phyloP scores from a whole-genome alignment of 2,888 invertebrate species.

The Caenorhabditis sulstoni region DNA sequence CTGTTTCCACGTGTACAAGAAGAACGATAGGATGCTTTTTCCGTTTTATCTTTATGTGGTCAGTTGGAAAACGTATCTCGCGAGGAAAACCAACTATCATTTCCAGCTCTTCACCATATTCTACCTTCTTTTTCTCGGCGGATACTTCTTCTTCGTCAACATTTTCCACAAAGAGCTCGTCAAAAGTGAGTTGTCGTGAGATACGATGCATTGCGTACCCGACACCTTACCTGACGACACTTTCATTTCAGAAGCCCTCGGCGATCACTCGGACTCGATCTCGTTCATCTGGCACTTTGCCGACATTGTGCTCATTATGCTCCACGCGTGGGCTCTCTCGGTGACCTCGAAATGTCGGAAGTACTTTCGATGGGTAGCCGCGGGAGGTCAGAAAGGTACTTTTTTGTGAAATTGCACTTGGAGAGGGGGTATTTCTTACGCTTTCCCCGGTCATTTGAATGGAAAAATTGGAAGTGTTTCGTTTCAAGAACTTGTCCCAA shows the following conservation, averaged over 20 bases:
- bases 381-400: slow-evolving; percentile 42
- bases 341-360: slow-evolving; percentile 62
- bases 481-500: slow-evolving; percentile 43
- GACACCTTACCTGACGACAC: too few relatives aligned
- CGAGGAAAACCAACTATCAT: background rate
- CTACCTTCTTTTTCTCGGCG: slow-evolving; percentile 65
- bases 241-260: slow-evolving; percentile 49
- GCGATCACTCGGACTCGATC: slow-evolving; percentile 58
- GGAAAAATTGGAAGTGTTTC: background rate
- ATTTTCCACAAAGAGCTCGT: slow-evolving; percentile 59
- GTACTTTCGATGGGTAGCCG: slow-evolving; percentile 52
- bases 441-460: too few relatives aligned
- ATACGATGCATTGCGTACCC: too few relatives aligned
- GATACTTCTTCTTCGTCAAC: slow-evolving; percentile 68
- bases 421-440: too few relatives aligned
- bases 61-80: too few relatives aligned
- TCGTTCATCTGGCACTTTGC: slow-evolving; percentile 64
- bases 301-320: slow-evolving; percentile 58
- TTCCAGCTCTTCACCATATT: slow-evolving; percentile 67
- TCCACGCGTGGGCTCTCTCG: slow-evolving; percentile 58
- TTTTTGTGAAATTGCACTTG: too few relatives aligned
- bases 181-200: slow-evolving; percentile 43
- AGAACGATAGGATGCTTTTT: slow-evolving; percentile 42
- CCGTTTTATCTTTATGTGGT: slow-evolving; percentile 62
- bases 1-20: slow-evolving; percentile 43